Evolutionary conservation across 2,888 invertebrate species (phyloP), one percentile per base, ranked within the genome.

Genomic region (Tubulanus polymorphus): DNA sequence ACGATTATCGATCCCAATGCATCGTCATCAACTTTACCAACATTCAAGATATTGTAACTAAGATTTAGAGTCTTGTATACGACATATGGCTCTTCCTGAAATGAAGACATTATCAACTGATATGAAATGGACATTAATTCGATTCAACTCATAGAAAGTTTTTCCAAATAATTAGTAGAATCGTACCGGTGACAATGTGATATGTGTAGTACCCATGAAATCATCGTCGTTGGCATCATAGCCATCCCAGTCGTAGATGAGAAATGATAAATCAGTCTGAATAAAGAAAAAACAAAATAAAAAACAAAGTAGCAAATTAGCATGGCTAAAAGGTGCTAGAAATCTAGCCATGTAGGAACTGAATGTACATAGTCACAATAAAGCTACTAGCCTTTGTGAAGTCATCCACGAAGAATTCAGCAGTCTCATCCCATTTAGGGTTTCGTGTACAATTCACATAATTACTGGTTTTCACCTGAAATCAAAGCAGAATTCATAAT

Each of bases 181-280:
- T n/a, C 61, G 64, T 65, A 83, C 83, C 74, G 78, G 75, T n/a
- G 76, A 71, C 47, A 83, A 66, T 18, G 75, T 73, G 51, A 81
- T 64, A 64, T 81, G 81, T 15, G 81, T 79, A 2, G 82, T 75
- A 8, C 83, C 83, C 8, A 83, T 74, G 68, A 83, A 81, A 60
- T 83, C 83, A 48, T 81, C 81, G 52, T 83, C 82, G 25, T 79
- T 73, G 52, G 79, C 77, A 61, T 81, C 81, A 1, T 76, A 74
- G 30, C 81, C 80, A 61, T 82, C 83, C 82, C 83, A 82, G 48
- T 83, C 83, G 68, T 81, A 83, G 35, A 83, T 79, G 61, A 82
- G 81, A 49, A 83, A 83, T 12, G 83, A 72, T 26, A 81, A 56
- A 48, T 68, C 64, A 10, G 68, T 68, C 76, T 77, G 69, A 32